Percentiles rank a stretch among this genome's conserved stretches.
These are phyloP conservation scores for Porites rus DNA, from an alignment of 92 coral and sea anemone species.

Conservation along the genomic window DNA sequence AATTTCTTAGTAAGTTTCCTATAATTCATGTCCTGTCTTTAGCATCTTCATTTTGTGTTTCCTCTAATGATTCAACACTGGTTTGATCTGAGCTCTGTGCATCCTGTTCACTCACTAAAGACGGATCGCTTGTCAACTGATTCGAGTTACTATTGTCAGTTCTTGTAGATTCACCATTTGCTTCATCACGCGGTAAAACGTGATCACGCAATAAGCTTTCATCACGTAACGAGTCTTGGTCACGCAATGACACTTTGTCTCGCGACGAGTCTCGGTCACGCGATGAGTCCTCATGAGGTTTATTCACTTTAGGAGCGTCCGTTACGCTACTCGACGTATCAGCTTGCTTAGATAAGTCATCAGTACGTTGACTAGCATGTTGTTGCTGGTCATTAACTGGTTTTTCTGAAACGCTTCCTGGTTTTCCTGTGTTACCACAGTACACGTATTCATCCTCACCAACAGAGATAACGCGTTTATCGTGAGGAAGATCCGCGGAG, in stretches of 20 bases:
- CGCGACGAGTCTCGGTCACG: neutral
- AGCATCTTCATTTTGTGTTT: neutral
- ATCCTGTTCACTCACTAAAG: neutral
- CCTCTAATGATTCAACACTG: neutral
- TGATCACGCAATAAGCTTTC: neutral
- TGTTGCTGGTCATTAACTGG: conserved; percentile 10
- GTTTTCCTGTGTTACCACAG: conserved; percentile 45
- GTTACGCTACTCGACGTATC: neutral
- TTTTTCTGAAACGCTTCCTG: conserved; percentile 32
- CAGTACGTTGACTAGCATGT: neutral
- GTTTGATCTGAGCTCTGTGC: neutral
- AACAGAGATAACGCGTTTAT: conserved; percentile 27
- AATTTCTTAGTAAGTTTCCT: neutral
- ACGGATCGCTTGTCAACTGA: conserved; percentile 11
- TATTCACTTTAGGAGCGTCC: neutral
- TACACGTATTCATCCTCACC: conserved; percentile 51
- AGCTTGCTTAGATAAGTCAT: conserved; percentile 17
- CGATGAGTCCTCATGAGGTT: conserved; percentile 3
- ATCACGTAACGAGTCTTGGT: neutral
- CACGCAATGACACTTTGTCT: neutral
- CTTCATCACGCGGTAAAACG: neutral
- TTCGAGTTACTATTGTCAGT: conserved; percentile 1
- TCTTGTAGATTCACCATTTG: conserved; percentile 10
- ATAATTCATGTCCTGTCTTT: conserved; percentile 19
- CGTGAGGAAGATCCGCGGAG: neutral